Evolutionary conservation across 2,113 vertebrate species (phyloP), one percentile per base, ranked within the genome.

Genomic region (Australoheros scitulus): DNA sequence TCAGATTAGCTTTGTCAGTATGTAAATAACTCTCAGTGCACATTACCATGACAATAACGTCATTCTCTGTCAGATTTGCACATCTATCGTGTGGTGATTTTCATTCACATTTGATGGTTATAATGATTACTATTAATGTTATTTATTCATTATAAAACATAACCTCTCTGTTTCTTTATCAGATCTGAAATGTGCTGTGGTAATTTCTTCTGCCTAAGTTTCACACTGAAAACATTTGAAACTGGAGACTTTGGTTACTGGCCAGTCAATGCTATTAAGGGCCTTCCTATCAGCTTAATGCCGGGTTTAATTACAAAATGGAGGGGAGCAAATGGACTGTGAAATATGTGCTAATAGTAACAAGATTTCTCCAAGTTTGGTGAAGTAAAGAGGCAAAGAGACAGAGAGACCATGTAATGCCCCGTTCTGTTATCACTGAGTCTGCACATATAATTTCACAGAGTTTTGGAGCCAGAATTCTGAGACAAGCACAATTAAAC

Each of bases 291-390:
- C 94, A 82, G 76, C 92, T 22, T 32, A 94, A 94, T 93, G 91
- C 87, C 36, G 76, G 90, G 87, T 89, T 91, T 88, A 61, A 91
- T 96, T 96, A 96, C 92, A 92, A 95, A 91, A 94, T 95, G 95
- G 94, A 96, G 89, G 92, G 84, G 82, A 90, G 81, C 77, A 97
- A 97, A 97, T 97, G 94, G 92, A 92, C 95, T 87, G 22, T 97
- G 94, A 97, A 98, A 97, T 96, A 94, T 92, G 94, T 93, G 88
- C 92, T 97, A 97, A 97, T 97, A 96, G 95, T 94, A 95, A 95
- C 94, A 93, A 94, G 94, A 89, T 92, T 96, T 92, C 84, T 91
- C 92, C 91, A 91, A 89, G 94, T 95, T 89, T 90, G 94, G 91
- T 93, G 70, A 75, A 64, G 64, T 61, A 36, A 72, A 55, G 26